Conservation (phyloP, 2,113 vertebrate genomes). For the Grantiella picta region DNA sequence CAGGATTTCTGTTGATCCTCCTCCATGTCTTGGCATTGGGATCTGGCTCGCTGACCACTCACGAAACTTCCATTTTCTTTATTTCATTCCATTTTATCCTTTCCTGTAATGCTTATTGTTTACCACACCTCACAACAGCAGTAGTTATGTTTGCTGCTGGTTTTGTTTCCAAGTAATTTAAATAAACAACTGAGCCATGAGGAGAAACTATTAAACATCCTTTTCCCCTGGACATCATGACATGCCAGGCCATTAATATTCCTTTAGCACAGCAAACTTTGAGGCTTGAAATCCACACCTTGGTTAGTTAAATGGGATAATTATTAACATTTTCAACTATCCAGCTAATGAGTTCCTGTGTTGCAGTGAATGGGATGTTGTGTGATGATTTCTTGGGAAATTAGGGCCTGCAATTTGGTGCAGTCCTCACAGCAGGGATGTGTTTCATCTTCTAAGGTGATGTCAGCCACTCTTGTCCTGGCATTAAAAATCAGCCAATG, state of each 20-base stretch:
- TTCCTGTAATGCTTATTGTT: conserved; percentile 3
- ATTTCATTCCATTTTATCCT: background rate
- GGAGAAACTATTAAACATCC: conserved; percentile 47
- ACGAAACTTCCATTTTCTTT: background rate
- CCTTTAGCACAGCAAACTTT: background rate
- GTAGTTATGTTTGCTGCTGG: conserved; percentile 16
- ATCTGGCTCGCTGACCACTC: background rate
- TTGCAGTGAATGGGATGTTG: background rate
- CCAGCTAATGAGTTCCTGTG: background rate
- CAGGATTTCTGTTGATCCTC: background rate
- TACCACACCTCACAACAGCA: background rate
- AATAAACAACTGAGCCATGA: conserved; percentile 40
- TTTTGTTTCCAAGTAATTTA: conserved; percentile 48
- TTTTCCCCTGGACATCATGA: background rate
- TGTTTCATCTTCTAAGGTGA: background rate
- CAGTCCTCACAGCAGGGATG: background rate
- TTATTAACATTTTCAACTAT: conserved; percentile 16
- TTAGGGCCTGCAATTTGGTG: background rate
- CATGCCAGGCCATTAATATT: conserved; percentile 28
- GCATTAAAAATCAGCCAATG: background rate
- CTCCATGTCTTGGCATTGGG: background rate
- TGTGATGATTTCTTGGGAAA: background rate
- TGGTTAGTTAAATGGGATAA: background rate
- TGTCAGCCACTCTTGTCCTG: background rate
- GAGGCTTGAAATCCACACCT: background rate